Conservation (phyloP, 2,888 invertebrate genomes). For the Lochmaea crataegi region DNA sequence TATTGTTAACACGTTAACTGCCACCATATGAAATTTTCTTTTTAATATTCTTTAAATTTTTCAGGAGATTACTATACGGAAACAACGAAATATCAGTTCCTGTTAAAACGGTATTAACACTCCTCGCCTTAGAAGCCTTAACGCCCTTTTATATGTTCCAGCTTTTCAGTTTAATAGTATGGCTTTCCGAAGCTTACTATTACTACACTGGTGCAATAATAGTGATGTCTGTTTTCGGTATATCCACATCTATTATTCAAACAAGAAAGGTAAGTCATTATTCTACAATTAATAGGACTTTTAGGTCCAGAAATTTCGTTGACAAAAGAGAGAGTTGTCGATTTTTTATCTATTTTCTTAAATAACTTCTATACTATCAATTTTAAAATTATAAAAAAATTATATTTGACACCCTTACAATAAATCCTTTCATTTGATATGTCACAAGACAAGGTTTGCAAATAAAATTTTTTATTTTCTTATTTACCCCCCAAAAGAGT, state of each 20-base stretch:
- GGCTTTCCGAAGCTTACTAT: slow-evolving; percentile 89
- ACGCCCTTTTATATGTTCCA: slow-evolving; percentile 98
- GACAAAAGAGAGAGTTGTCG: too few species aligned
- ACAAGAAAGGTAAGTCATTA: slow-evolving; percentile 77
- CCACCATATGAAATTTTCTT: too few species aligned
- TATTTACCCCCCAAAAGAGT: too few species aligned
- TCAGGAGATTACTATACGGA: slow-evolving; percentile 83
- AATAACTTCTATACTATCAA: too few species aligned
- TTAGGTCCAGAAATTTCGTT: too few species aligned
- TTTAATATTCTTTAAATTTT: slow-evolving; percentile 36
- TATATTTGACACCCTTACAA: too few species aligned
- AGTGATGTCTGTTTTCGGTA: slow-evolving; percentile 84
- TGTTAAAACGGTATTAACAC: slow-evolving; percentile 76
- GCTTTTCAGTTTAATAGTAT: slow-evolving; percentile 88
- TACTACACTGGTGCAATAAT: slow-evolving; percentile 90
- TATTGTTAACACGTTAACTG: too few species aligned
- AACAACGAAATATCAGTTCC: slow-evolving; percentile 86
- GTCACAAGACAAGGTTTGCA: too few species aligned
- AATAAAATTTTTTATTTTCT: too few species aligned
- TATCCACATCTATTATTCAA: slow-evolving; percentile 85
- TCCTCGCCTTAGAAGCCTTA: slow-evolving; percentile 85
- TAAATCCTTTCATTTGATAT: too few species aligned
- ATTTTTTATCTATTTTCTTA: too few species aligned
- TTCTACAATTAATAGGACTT: not conserved
- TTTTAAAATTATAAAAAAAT: too few species aligned